These are phyloP conservation scores for Ranitomeya imitator DNA, from an alignment of 2,113 vertebrate genomes.

Conservation along the genomic window DNA sequence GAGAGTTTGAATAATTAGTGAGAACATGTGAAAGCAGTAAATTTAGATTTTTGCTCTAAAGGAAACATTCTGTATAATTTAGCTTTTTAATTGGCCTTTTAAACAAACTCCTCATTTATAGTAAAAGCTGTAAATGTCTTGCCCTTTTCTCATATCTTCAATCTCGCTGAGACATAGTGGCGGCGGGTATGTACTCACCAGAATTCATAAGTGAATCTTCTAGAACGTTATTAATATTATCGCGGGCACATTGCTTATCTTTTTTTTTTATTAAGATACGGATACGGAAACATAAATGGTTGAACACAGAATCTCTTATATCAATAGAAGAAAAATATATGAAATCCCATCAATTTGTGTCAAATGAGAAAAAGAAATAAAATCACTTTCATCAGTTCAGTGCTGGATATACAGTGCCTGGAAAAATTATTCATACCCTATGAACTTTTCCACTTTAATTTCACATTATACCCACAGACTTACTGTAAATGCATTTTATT, in stretches of 20 bases:
- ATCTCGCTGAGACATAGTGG: conserved; percentile 10
- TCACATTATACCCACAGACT: too few species aligned
- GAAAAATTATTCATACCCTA: not conserved
- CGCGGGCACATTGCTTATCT: not conserved
- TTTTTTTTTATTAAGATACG: not conserved
- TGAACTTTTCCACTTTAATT: too few species aligned
- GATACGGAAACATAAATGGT: not conserved
- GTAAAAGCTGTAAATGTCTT: conserved; percentile 29
- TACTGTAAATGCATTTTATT: too few species aligned
- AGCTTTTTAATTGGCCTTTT: conserved; percentile 37
- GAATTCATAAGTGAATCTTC: conserved; percentile 22
- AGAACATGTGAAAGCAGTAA: not conserved
- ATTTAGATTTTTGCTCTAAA: conserved; percentile 18
- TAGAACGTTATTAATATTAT: not conserved
- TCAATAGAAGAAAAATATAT: not conserved
- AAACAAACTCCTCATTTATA: conserved; percentile 42
- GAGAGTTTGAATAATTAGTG: not conserved
- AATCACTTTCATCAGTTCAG: not conserved
- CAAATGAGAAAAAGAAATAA: not conserved
- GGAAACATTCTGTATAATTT: not conserved
- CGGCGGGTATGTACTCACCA: not conserved
- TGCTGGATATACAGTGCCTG: not conserved
- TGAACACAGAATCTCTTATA: not conserved
- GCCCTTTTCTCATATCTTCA: conserved; percentile 51
- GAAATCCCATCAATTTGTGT: not conserved